Evolutionary conservation across 2,888 invertebrate genomes (phyloP), one percentile per base, ranked within the genome.

Genomic region (Teleogryllus oceanicus): DNA sequence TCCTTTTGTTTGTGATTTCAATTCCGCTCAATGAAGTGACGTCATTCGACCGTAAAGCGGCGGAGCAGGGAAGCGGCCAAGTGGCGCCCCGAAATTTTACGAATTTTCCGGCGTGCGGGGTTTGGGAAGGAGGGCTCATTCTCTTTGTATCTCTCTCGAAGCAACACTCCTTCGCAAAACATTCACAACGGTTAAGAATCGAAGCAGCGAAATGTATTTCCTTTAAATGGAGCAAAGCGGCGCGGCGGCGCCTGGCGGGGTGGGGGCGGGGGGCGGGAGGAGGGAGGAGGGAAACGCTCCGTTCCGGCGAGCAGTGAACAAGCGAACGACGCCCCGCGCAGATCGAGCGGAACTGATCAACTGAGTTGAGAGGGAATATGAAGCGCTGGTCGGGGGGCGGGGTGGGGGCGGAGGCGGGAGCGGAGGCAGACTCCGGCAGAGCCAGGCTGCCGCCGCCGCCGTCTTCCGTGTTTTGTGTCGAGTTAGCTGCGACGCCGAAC

Each of bases 291-390:
- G 62, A n/a, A 62, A 2, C 62, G 62, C n/a, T 62, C n/a, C 62
- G 62, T 62, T 62, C 62, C 62, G 62, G 62, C 62, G 62, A 62
- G 11, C n/a, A 62, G 62, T 62, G 62, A 62, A 62, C 62, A 62
- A 62, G 62, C 62, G 62, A 62, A 62, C 62, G 62, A 62, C 62
- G 62, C 62, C n/a, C n/a, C 16, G 62, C n/a, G 62, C n/a, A 62
- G 62, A 62, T 62, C 62, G 62, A 62, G 62, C 62, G 62, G 62
- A 62, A 62, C 62, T 62, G 62, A 62, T 62, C 62, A 62, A 62
- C 62, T 62, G 62, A 62, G 62, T 62, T 62, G 62, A 62, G 62
- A 62, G 62, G 62, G 62, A 62, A 62, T 62, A 62, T 62, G 62
- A 62, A 62, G 62, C 62, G 62, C 37, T 37, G 37, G 37, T 37